Evolutionary conservation across 2,113 vertebrate genomes (phyloP).

Genomic region (Petrocephalus microphthalmus): DNA sequence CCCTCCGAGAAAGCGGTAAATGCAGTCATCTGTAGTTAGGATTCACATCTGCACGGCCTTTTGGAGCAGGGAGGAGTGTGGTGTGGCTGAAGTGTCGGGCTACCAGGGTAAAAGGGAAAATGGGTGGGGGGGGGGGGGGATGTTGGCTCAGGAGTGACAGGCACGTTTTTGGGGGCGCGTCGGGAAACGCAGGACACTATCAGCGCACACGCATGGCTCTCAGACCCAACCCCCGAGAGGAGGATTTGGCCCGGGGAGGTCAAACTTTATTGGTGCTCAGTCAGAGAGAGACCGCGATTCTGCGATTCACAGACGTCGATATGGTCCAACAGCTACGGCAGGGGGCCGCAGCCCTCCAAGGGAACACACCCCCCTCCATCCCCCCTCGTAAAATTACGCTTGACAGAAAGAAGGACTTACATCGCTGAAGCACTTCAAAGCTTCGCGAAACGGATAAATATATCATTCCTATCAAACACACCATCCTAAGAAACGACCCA

Average conservation of each 20-base stretch:
- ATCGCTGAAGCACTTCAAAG: background rate
- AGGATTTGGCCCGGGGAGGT: slow-evolving; percentile 11
- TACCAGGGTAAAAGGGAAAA: too few relatives aligned
- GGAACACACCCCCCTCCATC: background rate
- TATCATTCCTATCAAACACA: background rate
- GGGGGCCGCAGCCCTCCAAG: background rate
- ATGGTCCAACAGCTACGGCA: background rate
- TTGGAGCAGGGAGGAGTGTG: background rate
- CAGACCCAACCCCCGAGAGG: background rate
- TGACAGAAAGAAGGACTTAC: background rate
- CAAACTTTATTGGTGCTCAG: slow-evolving; percentile 17
- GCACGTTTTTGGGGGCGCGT: too few relatives aligned
- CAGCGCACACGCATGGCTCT: background rate
- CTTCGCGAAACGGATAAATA: background rate
- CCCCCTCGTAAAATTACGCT: background rate
- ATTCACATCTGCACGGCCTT: background rate
- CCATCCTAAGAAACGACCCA: background rate
- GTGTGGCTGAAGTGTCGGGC: background rate
- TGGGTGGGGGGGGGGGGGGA: too few relatives aligned
- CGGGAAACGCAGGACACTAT: too few relatives aligned
- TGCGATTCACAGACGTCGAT: background rate
- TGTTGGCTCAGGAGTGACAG: too few relatives aligned
- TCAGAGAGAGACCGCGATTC: background rate
- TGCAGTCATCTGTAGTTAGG: background rate
- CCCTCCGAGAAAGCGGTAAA: background rate